These are phyloP conservation scores for Cossypha heuglini DNA, from an alignment of 2,797 vertebrate species.

Conservation along the genomic window DNA sequence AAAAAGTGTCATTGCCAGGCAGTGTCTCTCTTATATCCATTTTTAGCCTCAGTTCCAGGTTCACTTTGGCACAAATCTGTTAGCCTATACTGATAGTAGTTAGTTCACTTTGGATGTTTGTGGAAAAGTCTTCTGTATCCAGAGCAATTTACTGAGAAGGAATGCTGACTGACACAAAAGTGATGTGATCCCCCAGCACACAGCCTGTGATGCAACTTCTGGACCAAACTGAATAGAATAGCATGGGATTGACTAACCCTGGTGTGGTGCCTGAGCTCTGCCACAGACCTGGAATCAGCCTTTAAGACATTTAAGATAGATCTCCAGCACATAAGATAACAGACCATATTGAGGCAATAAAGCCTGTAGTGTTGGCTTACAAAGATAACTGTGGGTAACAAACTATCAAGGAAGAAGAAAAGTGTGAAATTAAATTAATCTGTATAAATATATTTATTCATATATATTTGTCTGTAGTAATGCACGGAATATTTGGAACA, in stretches of 20 bases:
- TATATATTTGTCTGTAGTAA: neutral
- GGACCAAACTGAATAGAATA: neutral
- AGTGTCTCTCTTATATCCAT: neutral
- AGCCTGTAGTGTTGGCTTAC: neutral
- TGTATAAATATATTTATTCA: neutral
- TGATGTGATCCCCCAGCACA: neutral
- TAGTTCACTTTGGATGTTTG: neutral
- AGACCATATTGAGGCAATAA: neutral
- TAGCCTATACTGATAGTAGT: neutral
- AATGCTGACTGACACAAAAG: neutral
- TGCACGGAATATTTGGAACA: neutral
- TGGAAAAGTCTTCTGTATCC: neutral
- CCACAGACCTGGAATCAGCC: neutral
- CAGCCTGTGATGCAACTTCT: neutral
- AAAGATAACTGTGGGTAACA: neutral
- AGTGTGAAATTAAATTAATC: neutral
- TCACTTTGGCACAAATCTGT: neutral
- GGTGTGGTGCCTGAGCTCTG: neutral
- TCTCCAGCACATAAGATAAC: neutral
- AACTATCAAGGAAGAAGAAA: neutral
- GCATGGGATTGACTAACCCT: neutral
- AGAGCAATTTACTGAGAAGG: neutral
- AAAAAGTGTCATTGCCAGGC: neutral
- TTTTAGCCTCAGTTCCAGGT: neutral
- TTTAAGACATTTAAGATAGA: neutral